Evolutionary conservation across 37 sponge, comb jelly and placozoan species (phyloP), one percentile per base, ranked within the genome.

Genomic region (Chondrilla cf. caribensis): DNA sequence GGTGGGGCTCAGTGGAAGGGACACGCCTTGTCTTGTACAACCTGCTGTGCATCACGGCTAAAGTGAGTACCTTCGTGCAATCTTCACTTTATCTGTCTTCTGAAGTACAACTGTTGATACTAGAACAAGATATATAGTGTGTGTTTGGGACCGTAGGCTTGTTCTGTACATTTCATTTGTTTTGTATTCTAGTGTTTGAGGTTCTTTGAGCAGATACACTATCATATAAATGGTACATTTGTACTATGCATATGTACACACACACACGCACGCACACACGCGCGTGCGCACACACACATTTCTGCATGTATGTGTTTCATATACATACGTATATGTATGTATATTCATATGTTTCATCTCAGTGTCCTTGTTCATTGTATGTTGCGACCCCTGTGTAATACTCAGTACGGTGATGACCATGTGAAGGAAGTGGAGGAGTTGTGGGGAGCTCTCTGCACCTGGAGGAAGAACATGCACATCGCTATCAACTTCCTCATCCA

Each of bases 21-120:
- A 93, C 93, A 7, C 84, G 85, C 31, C 84, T 96, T 17, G 91
- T 96, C 0, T 79, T 96, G 54, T 87, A 93, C 60, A 96, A 96
- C 58, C 89, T 96, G 8, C 80, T 96, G 38, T 88, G 84, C 80
- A 85, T 96, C 75, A 96, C 96, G 9, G 86, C 89, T 2, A 94
- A 88, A 83, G 94, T 93, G 35, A 3, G 70, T 40, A 38, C 11
- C 2, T 11, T 55, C 17, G 11, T 55, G 57, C 17, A n/a, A n/a
- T n/a, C n/a, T n/a, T n/a, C n/a, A n/a, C n/a, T n/a, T n/a, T n/a
- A n/a, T n/a, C n/a, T n/a, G n/a, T n/a, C n/a, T n/a, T n/a, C n/a
- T n/a, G n/a, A n/a, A n/a, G n/a, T n/a, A n/a, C n/a, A n/a, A n/a
- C n/a, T n/a, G n/a, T n/a, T n/a, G n/a, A n/a, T n/a, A n/a, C n/a